Percentiles rank a stretch among this genome's conserved stretches.
These are phyloP conservation scores for Copidosoma aretas DNA, from an alignment of 2,888 invertebrate species.

Conservation along the genomic window DNA sequence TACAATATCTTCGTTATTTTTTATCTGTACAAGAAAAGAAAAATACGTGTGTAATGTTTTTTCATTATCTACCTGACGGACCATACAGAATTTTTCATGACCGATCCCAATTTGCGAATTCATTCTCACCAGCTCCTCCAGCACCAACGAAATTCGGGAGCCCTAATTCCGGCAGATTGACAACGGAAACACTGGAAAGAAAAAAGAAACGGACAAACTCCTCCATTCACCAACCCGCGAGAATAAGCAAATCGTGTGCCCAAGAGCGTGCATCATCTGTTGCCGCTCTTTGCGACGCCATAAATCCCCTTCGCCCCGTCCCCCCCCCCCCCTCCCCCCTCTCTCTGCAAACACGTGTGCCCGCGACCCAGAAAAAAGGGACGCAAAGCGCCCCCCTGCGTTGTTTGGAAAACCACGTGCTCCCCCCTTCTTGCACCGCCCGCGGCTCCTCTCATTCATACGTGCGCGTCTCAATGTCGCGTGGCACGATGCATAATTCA, in stretches of 20 bases:
- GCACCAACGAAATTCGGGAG: too few species aligned
- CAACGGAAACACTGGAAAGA: too few species aligned
- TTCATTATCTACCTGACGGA: too few species aligned
- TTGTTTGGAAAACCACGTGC: conserved; percentile 13
- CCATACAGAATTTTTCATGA: too few species aligned
- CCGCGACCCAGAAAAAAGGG: not conserved
- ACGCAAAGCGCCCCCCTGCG: conserved; percentile 5
- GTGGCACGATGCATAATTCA: conserved; percentile 32
- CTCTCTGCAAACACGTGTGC: not conserved
- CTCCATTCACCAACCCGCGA: too few species aligned
- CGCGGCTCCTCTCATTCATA: not conserved
- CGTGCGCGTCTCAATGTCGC: conserved; percentile 27
- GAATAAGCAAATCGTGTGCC: not conserved
- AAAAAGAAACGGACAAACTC: too few species aligned
- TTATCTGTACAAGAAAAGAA: too few species aligned
- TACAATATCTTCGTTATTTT: too few species aligned
- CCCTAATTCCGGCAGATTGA: too few species aligned
- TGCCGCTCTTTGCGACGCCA: conserved; percentile 10
- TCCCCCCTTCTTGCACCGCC: not conserved
- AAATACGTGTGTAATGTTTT: too few species aligned
- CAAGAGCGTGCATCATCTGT: conserved; percentile 11
- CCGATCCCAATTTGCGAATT: too few species aligned
- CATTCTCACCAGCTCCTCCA: too few species aligned
- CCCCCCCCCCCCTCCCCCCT: not conserved
- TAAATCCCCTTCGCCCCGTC: conserved; percentile 23